Evolutionary conservation across 2,888 invertebrate genomes (phyloP).

Genomic region (Blomia tropicalis): DNA sequence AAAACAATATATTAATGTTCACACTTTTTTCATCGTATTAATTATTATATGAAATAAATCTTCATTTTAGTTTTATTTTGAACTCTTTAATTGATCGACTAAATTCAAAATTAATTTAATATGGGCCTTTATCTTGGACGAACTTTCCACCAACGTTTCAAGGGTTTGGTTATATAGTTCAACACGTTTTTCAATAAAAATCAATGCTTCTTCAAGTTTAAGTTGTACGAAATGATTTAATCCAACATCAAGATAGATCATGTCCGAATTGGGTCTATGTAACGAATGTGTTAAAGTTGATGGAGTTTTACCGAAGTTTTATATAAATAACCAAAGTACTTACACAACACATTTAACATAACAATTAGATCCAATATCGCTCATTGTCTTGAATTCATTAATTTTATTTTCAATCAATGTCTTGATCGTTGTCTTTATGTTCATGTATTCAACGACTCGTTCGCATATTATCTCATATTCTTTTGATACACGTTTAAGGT

Average conservation of each 20-base stretch:
- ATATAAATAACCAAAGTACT: conserved; percentile 1
- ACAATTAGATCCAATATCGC: conserved; percentile 25
- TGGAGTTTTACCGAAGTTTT: background rate
- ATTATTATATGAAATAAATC: background rate
- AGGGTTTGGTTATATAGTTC: conserved; percentile 48
- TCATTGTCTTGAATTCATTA: conserved; percentile 16
- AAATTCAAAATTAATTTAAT: conserved; percentile 28
- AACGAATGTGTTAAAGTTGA: too few relatives aligned
- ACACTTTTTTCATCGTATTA: background rate
- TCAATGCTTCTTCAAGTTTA: conserved; percentile 50
- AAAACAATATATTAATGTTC: background rate
- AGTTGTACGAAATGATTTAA: conserved; percentile 59
- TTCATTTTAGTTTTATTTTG: background rate
- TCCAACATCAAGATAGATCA: conserved; percentile 55
- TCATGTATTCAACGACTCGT: conserved; percentile 54
- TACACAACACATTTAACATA: conserved; percentile 25
- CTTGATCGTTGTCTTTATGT: conserved; percentile 53
- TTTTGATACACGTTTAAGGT: conserved; percentile 43
- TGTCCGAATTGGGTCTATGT: conserved; percentile 46
- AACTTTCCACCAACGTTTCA: conserved; percentile 44
- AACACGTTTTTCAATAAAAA: conserved; percentile 52
- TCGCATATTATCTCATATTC: conserved; percentile 47
- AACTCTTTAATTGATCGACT: conserved; percentile 12
- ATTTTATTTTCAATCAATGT: conserved; percentile 38
- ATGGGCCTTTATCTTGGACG: conserved; percentile 29